Base-by-base conservation (phyloP, 1,140 invertebrate genomes). In the Mactra quadrangularis region DNA sequence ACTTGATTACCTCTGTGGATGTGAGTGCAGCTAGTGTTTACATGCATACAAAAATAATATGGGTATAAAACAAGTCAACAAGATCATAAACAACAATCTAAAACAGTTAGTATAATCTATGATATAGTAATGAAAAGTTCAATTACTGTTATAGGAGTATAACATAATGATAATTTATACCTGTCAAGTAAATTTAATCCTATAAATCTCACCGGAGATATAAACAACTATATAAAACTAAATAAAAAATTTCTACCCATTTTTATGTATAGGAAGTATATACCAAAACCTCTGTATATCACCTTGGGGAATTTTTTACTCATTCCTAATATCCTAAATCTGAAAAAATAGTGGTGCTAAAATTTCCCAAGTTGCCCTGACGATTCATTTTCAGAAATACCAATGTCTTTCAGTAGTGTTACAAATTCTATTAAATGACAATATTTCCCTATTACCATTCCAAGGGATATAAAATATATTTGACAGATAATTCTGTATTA, bases 341-440 rank as follows among this genome's bases (percentile, higher is more conserved):
- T 35, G 31, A 41, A 41, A 41, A 41, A 41, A 41, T 41, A 7
- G 38, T 41, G 41, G 64, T 41, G 29, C 64, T 68, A 68, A 68
- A 68, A 47, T 64, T 68, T 38, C 27, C 41, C 45, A 31, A 35
- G 33, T 50, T 41, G 25, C 41, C 41, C 41, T 47, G 27, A 41
- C 33, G 64, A 50, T 68, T 50, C 64, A 68, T 31, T 68, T 68
- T 47, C 45, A 50, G 45, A 31, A 31, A 68, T 68, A 68, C 64
- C 3, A 41, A 31, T 47, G 27, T 68, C 41, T 68, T 33, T 6
- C 64, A 38, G 55, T 74, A 74, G 13, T 59, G 35, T 53, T 57
- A 19, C 33, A 74, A 74, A 74, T 74, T 45, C 52, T 57, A 74
- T 74, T 74, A 74, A 59, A 59, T 45, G 55, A 59, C 52, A 74